These are phyloP conservation scores for Dipus sagitta DNA, from an alignment of 2,797 vertebrate species.

Conservation along the genomic window DNA sequence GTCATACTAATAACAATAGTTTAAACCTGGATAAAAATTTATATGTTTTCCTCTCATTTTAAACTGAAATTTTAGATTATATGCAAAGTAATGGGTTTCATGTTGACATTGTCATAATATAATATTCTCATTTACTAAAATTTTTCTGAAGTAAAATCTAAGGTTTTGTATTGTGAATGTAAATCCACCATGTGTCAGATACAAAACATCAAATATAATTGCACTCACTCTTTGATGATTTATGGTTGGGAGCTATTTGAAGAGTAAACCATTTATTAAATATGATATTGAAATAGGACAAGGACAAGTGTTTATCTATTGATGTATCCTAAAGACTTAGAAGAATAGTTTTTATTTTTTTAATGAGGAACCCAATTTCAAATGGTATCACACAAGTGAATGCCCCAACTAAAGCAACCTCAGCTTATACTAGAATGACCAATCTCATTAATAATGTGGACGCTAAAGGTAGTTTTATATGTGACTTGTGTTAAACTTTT, in stretches of 20 bases:
- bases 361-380: not conserved
- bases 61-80: not conserved
- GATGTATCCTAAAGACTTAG: not conserved
- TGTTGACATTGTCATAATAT: not conserved
- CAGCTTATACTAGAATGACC: not conserved
- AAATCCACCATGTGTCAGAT: not conserved
- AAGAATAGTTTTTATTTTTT: not conserved
- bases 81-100: not conserved
- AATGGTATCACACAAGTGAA: not conserved
- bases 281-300: slow-evolving; percentile 11
- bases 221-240: not conserved
- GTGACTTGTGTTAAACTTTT: too few species aligned
- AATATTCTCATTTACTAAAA: not conserved
- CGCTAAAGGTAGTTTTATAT: not conserved
- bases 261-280: slow-evolving; percentile 13
- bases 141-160: slow-evolving; percentile 4
- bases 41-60: not conserved
- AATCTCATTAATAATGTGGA: not conserved
- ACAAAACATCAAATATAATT: not conserved
- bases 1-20: not conserved
- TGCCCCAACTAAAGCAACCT: not conserved
- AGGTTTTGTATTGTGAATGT: not conserved
- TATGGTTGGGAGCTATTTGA: not conserved
- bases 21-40: not conserved
- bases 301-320: not conserved